A percentile compares a stretch with the other conserved stretches of the same genome.
Evolutionary conservation across 2,888 invertebrate genomes (phyloP).

Genomic region (Eristalis arbustorum): DNA sequence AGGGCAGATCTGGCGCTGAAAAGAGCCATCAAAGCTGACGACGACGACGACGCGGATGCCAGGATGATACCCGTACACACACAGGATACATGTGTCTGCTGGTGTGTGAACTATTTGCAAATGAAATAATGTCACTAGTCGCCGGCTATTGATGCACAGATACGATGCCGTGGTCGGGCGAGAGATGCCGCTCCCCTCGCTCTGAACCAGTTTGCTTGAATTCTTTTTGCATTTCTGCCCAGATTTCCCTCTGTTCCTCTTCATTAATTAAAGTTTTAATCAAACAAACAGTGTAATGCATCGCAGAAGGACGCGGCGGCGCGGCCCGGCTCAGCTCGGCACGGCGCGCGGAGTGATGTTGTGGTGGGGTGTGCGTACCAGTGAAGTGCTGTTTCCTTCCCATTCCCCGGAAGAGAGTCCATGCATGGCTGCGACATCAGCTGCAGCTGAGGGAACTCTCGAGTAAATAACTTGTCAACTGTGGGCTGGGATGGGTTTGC

Average conservation of each 20-base stretch:
- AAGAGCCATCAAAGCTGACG: conserved; percentile 20
- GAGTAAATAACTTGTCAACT: conserved; percentile 53
- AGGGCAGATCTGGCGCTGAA: background rate
- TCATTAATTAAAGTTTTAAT: conserved; percentile 69
- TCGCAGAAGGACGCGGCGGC: background rate
- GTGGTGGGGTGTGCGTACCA: conserved; percentile 13
- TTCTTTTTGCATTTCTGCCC: background rate
- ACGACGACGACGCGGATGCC: background rate
- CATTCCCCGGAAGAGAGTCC: background rate
- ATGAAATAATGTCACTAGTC: conserved; percentile 62
- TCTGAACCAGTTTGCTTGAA: conserved; percentile 51
- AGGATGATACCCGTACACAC: background rate
- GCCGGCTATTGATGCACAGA: conserved; percentile 24
- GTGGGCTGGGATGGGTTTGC: conserved; percentile 33
- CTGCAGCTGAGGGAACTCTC: conserved; percentile 16
- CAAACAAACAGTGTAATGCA: conserved; percentile 57
- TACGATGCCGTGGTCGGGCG: background rate
- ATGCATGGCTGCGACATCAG: conserved; percentile 19
- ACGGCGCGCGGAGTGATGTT: conserved; percentile 11
- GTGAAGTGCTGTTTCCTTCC: conserved; percentile 7
- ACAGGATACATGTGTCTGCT: background rate
- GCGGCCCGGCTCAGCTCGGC: background rate
- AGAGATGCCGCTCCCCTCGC: background rate
- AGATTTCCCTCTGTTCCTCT: conserved; percentile 1
- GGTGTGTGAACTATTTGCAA: conserved; percentile 46